Base-by-base conservation (phyloP, 2,797 vertebrate species). In the Acanthurus tractus region DNA sequence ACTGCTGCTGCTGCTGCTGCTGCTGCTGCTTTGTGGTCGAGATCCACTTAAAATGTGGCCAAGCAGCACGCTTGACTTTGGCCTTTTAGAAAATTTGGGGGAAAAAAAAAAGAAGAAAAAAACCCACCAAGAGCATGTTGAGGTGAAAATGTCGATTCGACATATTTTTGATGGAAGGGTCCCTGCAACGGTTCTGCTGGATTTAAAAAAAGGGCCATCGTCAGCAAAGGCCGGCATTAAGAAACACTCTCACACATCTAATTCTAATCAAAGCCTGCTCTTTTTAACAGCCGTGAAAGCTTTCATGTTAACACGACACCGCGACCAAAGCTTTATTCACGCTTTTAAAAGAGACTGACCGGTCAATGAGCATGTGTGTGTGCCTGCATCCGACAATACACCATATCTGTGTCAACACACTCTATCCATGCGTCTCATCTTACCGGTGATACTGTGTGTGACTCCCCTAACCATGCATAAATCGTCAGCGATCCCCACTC, bases 241-340 rank as follows among this genome's bases (percentile, higher is more conserved):
- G 86, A 86, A 89, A 90, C 83, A 83, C 90, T 89, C 86, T 78
- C 70, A 66, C 90, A 88, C 90, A 90, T 92, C 86, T 84, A 86
- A 83, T 81, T 89, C 87, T 92, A 92, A 94, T 94, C 92, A 94
- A 93, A 92, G 93, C 85, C 79, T 62, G 85, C 86, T 85, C 87
- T 86, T 90, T 92, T 88, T 86, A 89, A 92, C 73, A 76, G 83
- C 87, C 63, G 48, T 90, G 87, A 93, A 91, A 90, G 92, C 92
- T 90, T 92, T 94, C 88, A 91, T 94, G 93, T 93, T 92, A 92
- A 94, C 93, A 92, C 81, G 77, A 90, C 86, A 93, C 91, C 74
- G 64, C 78, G 79, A 88, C 90, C 91, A 82, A 90, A 91, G 88
- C 93, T 88, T 87, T 83, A 91, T 90, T 92, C 90, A 85, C 59